These are phyloP conservation scores for Leptoclinus maculatus DNA, from an alignment of 2,797 vertebrate genomes.

Conservation along the genomic window DNA sequence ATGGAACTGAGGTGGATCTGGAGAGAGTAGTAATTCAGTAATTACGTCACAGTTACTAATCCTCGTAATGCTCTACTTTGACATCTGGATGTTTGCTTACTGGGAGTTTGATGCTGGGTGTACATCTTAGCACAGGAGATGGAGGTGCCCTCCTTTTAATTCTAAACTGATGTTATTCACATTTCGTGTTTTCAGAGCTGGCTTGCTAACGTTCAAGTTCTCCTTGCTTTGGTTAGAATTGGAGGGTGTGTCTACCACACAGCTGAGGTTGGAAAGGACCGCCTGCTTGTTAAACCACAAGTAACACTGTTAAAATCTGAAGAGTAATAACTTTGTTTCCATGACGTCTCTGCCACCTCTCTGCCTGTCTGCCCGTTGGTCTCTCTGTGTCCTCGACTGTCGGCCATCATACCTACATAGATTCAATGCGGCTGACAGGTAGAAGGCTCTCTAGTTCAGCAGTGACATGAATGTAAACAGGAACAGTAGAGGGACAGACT, in stretches of 20 bases:
- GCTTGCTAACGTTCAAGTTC: background rate
- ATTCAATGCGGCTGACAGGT: constrained; percentile 6
- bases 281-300: too few relatives aligned
- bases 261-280: too few relatives aligned
- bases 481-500: background rate
- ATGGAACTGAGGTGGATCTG: constrained; percentile 39
- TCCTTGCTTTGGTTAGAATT: too few relatives aligned
- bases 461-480: constrained; percentile 42
- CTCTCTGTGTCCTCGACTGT: constrained; percentile 8
- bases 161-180: background rate
- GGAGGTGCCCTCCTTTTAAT: background rate
- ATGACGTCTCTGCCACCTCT: background rate
- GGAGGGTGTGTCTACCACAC: too few relatives aligned
- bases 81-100: background rate
- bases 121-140: background rate
- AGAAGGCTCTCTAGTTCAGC: background rate
- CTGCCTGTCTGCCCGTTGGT: background rate
- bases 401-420: constrained; percentile 6
- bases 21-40: constrained; percentile 11
- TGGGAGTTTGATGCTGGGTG: background rate
- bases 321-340: background rate
- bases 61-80: background rate
- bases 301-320: background rate
- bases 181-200: background rate
- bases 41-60: background rate